phyloP scores from a whole-genome alignment of 2,888 invertebrate genomes.

The Perdita meconis region DNA sequence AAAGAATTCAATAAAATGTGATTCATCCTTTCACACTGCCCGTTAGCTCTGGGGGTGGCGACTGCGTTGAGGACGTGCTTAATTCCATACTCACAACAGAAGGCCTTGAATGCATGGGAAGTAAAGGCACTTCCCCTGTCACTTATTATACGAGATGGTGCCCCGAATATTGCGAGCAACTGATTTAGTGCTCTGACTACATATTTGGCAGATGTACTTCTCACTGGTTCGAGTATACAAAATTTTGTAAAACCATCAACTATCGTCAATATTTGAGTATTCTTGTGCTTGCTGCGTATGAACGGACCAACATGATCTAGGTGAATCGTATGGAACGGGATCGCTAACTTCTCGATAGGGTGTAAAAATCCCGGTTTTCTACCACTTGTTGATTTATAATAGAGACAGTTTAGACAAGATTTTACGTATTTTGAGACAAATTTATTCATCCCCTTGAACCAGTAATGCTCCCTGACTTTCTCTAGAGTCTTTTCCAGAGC shows the following conservation, averaged over 20 bases:
- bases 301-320: conserved; percentile 12
- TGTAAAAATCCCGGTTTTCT: conserved; percentile 10
- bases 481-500: conserved; percentile 5
- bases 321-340: conserved; percentile 19
- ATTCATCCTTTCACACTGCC: conserved; percentile 9
- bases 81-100: not conserved
- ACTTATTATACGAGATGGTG: not conserved
- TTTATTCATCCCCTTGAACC: conserved; percentile 11
- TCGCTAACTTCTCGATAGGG: conserved; percentile 5
- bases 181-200: not conserved
- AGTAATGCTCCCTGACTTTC: conserved; percentile 1
- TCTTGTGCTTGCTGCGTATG: not conserved
- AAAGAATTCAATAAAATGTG: not conserved
- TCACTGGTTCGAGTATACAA: not conserved
- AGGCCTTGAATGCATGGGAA: not conserved
- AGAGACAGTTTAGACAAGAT: conserved; percentile 4
- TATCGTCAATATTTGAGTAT: not conserved
- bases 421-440: conserved; percentile 2
- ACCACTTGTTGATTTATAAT: not conserved
- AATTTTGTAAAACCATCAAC: not conserved
- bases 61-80: conserved; percentile 11
- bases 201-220: not conserved
- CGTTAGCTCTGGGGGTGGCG: not conserved
- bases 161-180: not conserved
- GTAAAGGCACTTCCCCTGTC: not conserved